A percentile compares a stretch with the other conserved stretches of the same genome.
Conservation (phyloP, 2,888 invertebrate genomes). For the Sinodicranocentrus sp. region DNA sequence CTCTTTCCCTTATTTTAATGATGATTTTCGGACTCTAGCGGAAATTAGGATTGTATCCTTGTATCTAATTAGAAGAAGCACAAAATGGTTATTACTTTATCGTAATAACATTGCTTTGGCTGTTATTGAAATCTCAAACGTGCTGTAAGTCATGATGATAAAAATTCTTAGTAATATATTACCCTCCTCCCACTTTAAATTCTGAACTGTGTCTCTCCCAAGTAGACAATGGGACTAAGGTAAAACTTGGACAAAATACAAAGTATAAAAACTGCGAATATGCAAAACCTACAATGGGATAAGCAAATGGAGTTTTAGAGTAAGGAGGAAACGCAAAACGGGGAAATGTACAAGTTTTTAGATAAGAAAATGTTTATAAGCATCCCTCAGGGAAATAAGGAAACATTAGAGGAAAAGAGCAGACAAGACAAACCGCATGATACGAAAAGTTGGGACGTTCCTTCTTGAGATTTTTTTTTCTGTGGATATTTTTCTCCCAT, state of each 20-base stretch:
- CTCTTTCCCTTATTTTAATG: too few relatives aligned
- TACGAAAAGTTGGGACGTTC: not conserved
- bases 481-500: constrained; percentile 19
- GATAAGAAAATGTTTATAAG: constrained; percentile 44
- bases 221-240: not conserved
- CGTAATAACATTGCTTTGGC: too few relatives aligned
- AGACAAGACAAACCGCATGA: constrained; percentile 1
- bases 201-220: not conserved
- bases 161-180: too few relatives aligned
- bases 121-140: too few relatives aligned
- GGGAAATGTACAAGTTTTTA: constrained; percentile 17
- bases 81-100: too few relatives aligned
- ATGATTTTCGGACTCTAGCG: too few relatives aligned
- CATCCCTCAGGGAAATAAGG: constrained; percentile 43
- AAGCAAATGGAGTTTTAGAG: not conserved
- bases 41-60: too few relatives aligned
- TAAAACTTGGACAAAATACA: not conserved
- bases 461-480: not conserved
- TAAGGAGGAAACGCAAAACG: not conserved
- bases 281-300: not conserved
- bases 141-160: too few relatives aligned
- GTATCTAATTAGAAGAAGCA: too few relatives aligned
- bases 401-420: not conserved
- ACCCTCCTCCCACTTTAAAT: too few relatives aligned
- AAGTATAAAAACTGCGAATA: not conserved